Conservation (phyloP, 2,113 vertebrate species). For the Nothoprocta perdicaria region DNA sequence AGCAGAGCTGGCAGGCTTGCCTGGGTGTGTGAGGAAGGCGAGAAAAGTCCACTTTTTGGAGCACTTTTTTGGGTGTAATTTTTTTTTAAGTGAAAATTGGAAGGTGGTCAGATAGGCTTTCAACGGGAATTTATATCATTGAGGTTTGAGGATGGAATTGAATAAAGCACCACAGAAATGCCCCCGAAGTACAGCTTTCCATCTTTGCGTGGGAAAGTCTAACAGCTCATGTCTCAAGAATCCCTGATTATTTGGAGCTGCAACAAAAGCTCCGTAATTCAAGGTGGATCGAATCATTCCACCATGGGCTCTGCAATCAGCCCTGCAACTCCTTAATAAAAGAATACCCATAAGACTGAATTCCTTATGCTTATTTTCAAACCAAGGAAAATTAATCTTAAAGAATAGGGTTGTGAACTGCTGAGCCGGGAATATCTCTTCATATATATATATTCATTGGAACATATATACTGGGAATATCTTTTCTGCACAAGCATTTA, state of each 20-base stretch:
- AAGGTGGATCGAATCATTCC: conserved; percentile 22
- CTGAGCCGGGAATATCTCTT: neutral
- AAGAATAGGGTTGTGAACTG: conserved; percentile 23
- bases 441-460: neutral
- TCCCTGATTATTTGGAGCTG: neutral
- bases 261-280: conserved; percentile 13
- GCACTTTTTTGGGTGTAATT: neutral
- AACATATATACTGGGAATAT: neutral
- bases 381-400: conserved; percentile 41
- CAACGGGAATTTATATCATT: neutral
- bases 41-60: neutral
- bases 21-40: neutral
- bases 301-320: neutral
- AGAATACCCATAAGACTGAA: conserved; percentile 9
- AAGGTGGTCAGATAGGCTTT: neutral
- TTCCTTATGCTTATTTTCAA: conserved; percentile 41
- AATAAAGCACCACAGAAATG: neutral
- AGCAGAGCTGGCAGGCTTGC: neutral
- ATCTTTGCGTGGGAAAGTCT: neutral
- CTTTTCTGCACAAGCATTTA: conserved; percentile 35
- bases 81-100: neutral
- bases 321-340: neutral
- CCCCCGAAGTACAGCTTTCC: neutral
- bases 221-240: neutral
- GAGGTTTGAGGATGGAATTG: neutral